Evolutionary conservation across 1,140 invertebrate species (phyloP).

Genomic region (Brachionus paranguensis): DNA sequence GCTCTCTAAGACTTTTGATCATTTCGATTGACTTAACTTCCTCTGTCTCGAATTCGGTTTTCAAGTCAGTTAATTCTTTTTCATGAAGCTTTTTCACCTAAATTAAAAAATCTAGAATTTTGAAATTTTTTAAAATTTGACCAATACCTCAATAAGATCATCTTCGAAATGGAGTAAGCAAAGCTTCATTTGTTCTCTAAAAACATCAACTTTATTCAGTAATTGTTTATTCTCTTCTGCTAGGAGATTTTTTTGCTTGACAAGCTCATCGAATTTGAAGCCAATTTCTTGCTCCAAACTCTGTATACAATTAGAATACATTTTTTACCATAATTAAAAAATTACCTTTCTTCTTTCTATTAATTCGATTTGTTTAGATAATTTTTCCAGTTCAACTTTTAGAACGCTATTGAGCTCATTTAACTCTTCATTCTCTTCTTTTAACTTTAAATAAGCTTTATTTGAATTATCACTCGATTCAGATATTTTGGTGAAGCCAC

Average conservation of each 20-base stretch:
- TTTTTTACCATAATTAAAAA: not conserved
- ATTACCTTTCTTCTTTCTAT: slow-evolving; percentile 39
- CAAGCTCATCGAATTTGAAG: not conserved
- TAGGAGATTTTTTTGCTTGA: slow-evolving; percentile 2
- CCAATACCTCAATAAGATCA: not conserved
- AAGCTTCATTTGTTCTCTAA: slow-evolving; percentile 7
- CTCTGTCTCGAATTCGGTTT: not conserved
- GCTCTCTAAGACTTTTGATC: not conserved
- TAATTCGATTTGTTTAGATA: slow-evolving; percentile 25
- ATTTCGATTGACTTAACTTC: slow-evolving; percentile 6
- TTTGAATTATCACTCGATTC: not conserved
- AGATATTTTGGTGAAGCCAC: not conserved
- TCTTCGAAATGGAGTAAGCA: slow-evolving; percentile 2
- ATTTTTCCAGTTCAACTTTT: slow-evolving; percentile 27
- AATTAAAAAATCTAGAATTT: not conserved
- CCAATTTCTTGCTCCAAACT: slow-evolving; percentile 5
- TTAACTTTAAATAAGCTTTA: not conserved
- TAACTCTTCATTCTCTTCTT: slow-evolving; percentile 16
- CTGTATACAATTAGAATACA: not conserved
- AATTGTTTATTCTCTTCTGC: not conserved
- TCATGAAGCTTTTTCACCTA: not conserved
- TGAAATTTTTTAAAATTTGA: not conserved
- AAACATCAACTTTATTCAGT: not conserved
- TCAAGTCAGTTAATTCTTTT: not conserved
- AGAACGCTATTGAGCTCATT: not conserved